These are phyloP conservation scores for Anoplolepis gracilipes DNA, from an alignment of 1,140 invertebrate species.

Conservation along the genomic window DNA sequence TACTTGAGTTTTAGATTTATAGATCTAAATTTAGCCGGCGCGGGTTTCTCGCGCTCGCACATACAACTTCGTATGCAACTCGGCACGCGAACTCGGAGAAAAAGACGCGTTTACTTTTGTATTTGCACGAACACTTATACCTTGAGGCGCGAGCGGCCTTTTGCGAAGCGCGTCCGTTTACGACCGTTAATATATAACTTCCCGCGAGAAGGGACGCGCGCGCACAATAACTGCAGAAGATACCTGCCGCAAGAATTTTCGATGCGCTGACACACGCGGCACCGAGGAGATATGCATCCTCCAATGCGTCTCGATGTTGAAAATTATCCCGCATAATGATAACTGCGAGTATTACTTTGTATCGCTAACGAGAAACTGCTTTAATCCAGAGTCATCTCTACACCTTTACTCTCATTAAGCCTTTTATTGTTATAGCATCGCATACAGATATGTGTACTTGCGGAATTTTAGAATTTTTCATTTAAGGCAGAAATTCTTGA, in stretches of 20 bases:
- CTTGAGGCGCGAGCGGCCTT: slow-evolving; percentile 59
- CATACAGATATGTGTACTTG: not conserved
- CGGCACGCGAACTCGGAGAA: slow-evolving; percentile 49
- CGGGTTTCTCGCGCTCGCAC: not conserved
- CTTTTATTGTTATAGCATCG: not conserved
- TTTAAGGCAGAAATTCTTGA: not conserved
- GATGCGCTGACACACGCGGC: slow-evolving; percentile 63
- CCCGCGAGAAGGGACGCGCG: slow-evolving; percentile 73
- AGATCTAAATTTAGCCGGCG: slow-evolving; percentile 44
- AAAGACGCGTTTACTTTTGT: slow-evolving; percentile 71
- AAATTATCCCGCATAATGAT: not conserved
- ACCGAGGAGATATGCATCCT: not conserved
- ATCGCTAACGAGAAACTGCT: not conserved
- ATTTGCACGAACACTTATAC: slow-evolving; percentile 74
- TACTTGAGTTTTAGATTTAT: slow-evolving; percentile 18
- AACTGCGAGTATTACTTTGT: not conserved
- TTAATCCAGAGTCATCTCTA: not conserved
- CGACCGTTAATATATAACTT: slow-evolving; percentile 79
- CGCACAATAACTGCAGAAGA: slow-evolving; percentile 80
- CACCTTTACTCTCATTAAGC: not conserved
- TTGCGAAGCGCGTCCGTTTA: slow-evolving; percentile 70
- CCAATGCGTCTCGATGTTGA: not conserved
- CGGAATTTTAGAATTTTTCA: not conserved
- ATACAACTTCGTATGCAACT: slow-evolving; percentile 11
- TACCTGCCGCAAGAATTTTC: slow-evolving; percentile 73